Base-by-base conservation (phyloP, 30 jellyfish, hydroid and myxozoan genomes). In the Turritopsis dohrnii region DNA sequence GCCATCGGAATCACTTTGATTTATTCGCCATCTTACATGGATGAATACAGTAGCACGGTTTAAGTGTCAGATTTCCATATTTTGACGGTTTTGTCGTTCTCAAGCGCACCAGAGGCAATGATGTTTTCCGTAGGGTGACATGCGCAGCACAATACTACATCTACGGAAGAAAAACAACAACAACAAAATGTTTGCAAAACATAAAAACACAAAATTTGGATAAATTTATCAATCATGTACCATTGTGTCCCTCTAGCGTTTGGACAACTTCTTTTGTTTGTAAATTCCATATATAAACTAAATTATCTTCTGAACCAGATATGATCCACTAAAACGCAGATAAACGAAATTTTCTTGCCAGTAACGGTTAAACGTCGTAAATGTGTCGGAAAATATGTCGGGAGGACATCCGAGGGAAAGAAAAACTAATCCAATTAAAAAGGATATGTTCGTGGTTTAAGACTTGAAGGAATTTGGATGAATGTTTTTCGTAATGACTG, bases 211-310 rank as follows among this genome's bases (percentile, higher is more conserved):
- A 26, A 72, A 72, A 18, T 18, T 72, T 72, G 81, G 81, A 26
- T 41, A 0, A 3, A 74, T 18, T 29, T 22, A 21, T 25, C 30
- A 9, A n/a, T 19, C 9, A 7, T 29, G 19, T 81, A 93, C 98
- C 98, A 18, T 79, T 81, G 72, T 93, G 98, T 16, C 98, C 96
- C 54, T 93, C 96, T 31, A 93, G 71, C n/a, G 89, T 93, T 80
- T 93, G 98, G n/a, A 93, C 98, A 71, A 93, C 88, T 82, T 93
- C 98, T 79, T 93, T 93, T 19, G 98, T 88, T 76, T 93, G 98
- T 30, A 93, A 87, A 81, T 93, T 93, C 98, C 98, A 93, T 71
- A 93, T 85, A 65, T 93, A 93, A 8, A 93, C 95, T 93, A 93
- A 81, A 86, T 93, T 82, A 76, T 93, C 98, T 74, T 93, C 98